A percentile compares a stretch with the other conserved stretches of the same genome.
These are phyloP conservation scores for cattle (Bos taurus) DNA, from an alignment of 2,113 vertebrate genomes.

Conservation along the genomic window ARS-UCD2.0 NC_037339.1:12305001-12305500, in stretches of 20 bases:
- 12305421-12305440: slow-evolving; percentile 40
- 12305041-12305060: neutral
- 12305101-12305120: neutral
- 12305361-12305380: slow-evolving; percentile 30
- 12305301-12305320: slow-evolving; percentile 98
- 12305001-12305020: neutral
- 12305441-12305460: slow-evolving; percentile 45
- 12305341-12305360: slow-evolving; percentile 30
- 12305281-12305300: slow-evolving; percentile 99
- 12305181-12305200: neutral
- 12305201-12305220: slow-evolving; percentile 10
- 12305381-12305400: neutral
- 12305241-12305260: slow-evolving; percentile 96
- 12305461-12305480: slow-evolving; percentile 38
- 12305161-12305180: neutral
- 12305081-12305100: neutral
- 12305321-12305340: slow-evolving; percentile 98
- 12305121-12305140: neutral
- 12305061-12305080: neutral
- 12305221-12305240: slow-evolving; percentile 91
- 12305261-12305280: slow-evolving; percentile 95
- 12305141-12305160: neutral
- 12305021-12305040: neutral
- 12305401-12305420: neutral
- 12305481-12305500: neutral